Evolutionary conservation across 2,888 invertebrate species (phyloP).

Genomic region (Drosophila phalerata): DNA sequence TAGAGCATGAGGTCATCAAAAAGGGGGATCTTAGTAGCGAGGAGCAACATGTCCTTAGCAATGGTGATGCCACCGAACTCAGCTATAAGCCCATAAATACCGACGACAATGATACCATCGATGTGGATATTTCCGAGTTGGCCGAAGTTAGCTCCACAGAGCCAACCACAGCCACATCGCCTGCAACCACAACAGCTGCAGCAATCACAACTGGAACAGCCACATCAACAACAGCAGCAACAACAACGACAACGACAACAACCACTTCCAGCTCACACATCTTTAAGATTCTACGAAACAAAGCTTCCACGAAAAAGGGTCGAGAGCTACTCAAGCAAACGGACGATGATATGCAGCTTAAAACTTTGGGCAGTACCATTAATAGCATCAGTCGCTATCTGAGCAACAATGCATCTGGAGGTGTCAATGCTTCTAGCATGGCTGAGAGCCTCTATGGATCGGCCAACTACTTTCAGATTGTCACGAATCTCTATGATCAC

Average conservation of each 20-base stretch:
- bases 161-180: constrained; percentile 30
- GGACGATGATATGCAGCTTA: constrained; percentile 78
- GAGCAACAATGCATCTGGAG: constrained; percentile 51
- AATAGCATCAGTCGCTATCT: constrained; percentile 83
- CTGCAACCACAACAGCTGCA: constrained; percentile 31
- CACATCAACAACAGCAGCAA: constrained; percentile 20
- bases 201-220: constrained; percentile 21
- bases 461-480: constrained; percentile 83
- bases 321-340: constrained; percentile 79
- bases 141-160: constrained; percentile 39
- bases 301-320: constrained; percentile 76
- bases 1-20: constrained; percentile 82
- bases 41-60: constrained; percentile 78
- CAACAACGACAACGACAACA: constrained; percentile 25
- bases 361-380: constrained; percentile 77
- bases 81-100: constrained; percentile 60
- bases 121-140: constrained; percentile 58
- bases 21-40: constrained; percentile 82
- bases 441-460: constrained; percentile 69
- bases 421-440: constrained; percentile 34
- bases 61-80: constrained; percentile 52
- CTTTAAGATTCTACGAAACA: constrained; percentile 80
- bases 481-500: constrained; percentile 84
- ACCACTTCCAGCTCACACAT: constrained; percentile 77
- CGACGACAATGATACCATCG: constrained; percentile 64